Evolutionary conservation across 2,113 vertebrate genomes (phyloP), one percentile per base, ranked within the genome.

Genomic region (Irena cyanogastra): DNA sequence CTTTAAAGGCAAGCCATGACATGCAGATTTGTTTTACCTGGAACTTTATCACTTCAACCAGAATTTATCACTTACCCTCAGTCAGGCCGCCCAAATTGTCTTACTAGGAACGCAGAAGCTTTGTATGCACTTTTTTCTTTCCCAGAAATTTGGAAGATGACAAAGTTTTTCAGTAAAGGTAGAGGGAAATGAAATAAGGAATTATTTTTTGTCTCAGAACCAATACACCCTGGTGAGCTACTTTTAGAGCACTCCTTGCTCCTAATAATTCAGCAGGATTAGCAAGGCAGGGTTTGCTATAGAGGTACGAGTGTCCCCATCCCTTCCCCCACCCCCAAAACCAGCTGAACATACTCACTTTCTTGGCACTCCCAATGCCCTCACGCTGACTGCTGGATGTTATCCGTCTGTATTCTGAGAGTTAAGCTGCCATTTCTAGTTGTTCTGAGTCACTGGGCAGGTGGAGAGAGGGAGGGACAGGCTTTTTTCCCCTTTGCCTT

Each of bases 361-460:
- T 39, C 78, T 83, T 91, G 93, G 82, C 87, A 80, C 54, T 86
- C 54, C 4, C 0, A 2, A 28, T 83, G 78, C 82, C 75, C 59
- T 94, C 47, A 7, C 7, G 42, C 78, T 94, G 57, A 28, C 75
- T 69, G 71, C 75, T 37, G 85, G 82, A 52, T 83, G 26, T 59
- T 59, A 66, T 77, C 0, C 0, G 45, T 83, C 91, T 60, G 59
- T 5, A 3, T 93, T 83, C 91, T 95, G 70, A 77, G 91, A 83
- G 85, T 68, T 83, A 86, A 89, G 79, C 92, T 95, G 91, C 94
- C 93, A 86, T 95, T 95, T 95, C 85, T 85, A 44, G 93, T 91
- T 95, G 82, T 93, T 95, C 91, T 88, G 90, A 96, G 88, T 90
- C 93, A 90, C 64, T 95, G 93, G 92, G 90, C 92, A 92, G 94